These are phyloP conservation scores for Macrophya alboannulata DNA, from an alignment of 2,888 invertebrate genomes.

Conservation along the genomic window DNA sequence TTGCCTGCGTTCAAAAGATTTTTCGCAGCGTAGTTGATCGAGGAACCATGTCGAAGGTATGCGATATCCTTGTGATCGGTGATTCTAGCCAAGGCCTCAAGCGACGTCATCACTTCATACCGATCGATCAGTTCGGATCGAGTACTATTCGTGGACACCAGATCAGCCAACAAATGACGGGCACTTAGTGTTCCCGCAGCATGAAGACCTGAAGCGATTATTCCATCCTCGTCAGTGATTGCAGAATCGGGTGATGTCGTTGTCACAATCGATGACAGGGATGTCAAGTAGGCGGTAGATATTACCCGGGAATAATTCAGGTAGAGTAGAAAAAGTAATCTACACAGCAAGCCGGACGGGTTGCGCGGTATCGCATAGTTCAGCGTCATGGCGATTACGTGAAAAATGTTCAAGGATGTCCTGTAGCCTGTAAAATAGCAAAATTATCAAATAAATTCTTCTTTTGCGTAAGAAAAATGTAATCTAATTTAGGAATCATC, in stretches of 20 bases:
- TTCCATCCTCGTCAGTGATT: constrained; percentile 15
- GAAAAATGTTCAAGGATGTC: not conserved
- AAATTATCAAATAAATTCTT: not conserved
- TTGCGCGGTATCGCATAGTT: not conserved
- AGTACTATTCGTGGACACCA: not conserved
- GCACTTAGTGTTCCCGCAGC: not conserved
- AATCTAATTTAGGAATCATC: not conserved
- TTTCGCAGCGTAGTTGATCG: not conserved
- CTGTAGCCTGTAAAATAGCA: not conserved
- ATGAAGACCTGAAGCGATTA: constrained; percentile 1
- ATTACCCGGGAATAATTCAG: constrained; percentile 18
- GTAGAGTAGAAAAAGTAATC: not conserved
- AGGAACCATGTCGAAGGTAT: constrained; percentile 14
- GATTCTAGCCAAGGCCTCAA: not conserved
- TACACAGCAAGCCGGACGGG: not conserved
- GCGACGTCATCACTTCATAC: not conserved
- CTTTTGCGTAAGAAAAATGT: too few species aligned
- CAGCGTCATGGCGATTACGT: constrained; percentile 27
- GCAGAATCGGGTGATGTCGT: not conserved
- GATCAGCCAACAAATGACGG: not conserved
- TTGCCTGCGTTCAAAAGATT: not conserved
- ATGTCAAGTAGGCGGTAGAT: constrained; percentile 31
- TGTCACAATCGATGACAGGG: constrained; percentile 20
- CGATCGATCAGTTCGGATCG: constrained; percentile 4
- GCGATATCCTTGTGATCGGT: not conserved